Base-by-base conservation (phyloP, 2,797 vertebrate species). In the Epinephelus awoara region DNA sequence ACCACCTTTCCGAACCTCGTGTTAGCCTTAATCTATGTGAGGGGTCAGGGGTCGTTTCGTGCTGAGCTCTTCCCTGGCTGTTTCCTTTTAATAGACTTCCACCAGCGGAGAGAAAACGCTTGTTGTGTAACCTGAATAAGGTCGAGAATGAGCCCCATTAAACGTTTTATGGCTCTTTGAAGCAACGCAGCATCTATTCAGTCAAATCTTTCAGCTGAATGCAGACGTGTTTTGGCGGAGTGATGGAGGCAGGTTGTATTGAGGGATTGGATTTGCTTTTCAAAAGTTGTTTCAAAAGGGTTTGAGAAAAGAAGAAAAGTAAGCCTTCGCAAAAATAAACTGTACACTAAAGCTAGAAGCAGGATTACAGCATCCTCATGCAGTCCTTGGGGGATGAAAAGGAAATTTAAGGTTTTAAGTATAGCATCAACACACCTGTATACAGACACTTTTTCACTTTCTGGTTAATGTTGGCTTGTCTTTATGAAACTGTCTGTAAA, bases 281-380 rank as follows among this genome's bases (percentile, higher is more conserved):
- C 74, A 83, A 63, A 86, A 75, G 68, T 56, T 67, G 56, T 74
- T 87, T 69, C 34, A 34, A 80, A 74, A 84, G 57, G 71, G 62
- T 75, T 72, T 38, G n/a, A 65, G 38, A 54, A 64, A 68, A 74
- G 27, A 49, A 62, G 64, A 52, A 67, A 27, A 72, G 65, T 52
- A 66, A 63, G 61, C 38, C 69, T 67, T 25, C 44, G 21, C 64
- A 46, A 74, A 77, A 77, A 72, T 67, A 82, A 73, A 69, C 52
- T 67, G 56, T 51, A 9, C 15, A 56, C 63, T 46, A 5, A 71
- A 74, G 69, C 70, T 12, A 0, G 52, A 34, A 54, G 68, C 51
- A 17, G 23, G 59, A 72, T 77, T 73, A 69, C 67, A 54, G 73
- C 50, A 6, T 5, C 25, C 3, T 4, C 13, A 27, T 17, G 50